Base-by-base conservation (phyloP, 2,888 invertebrate species). In the Athrips mouffetella region DNA sequence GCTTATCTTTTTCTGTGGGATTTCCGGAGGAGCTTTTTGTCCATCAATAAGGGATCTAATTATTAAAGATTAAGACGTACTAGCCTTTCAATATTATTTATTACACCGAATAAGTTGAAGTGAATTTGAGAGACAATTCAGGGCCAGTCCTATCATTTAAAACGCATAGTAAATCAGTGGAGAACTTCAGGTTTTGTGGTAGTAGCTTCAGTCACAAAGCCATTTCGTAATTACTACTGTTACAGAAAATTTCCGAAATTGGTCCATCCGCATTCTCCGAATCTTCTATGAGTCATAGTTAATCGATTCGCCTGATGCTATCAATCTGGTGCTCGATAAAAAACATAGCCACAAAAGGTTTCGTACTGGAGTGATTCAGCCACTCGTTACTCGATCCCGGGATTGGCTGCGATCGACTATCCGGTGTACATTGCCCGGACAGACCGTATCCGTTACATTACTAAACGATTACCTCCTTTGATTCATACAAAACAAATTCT, bases 201-300 rank as follows among this genome's bases (percentile, higher is more conserved):
- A n/a, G n/a, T n/a, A n/a, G n/a, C n/a, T n/a, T n/a, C n/a, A 49
- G 50, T 45, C 1, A 35, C 35, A 2, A 15, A 15, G 11, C 21
- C 2, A 18, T 3, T 7, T 6, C 16, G 8, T 16, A 33, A 6
- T 16, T 8, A 35, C 21, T 7, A n/a, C 16, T n/a, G n/a, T 37
- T 10, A 16, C 21, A 37, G n/a, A 33, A 44, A 44, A 44, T n/a
- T 5, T 30, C n/a, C 3, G 4, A 39, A 23, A 23, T 35, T 35
- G n/a, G 20, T 10, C 35, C 16, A 20, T 16, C 4, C n/a, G 25
- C 63, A 75, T 69, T 62, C 68, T 57, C 53, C 56, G 70, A 76
- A 76, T 59, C 55, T 56, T 52, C 55, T 57, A 66, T 82, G 84
- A 83, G 63, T 84, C 85, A 85, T 74, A 54, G 60, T 66, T 63